Base-by-base conservation (phyloP, 2,113 vertebrate genomes). In the Mustela lutreola region DNA sequence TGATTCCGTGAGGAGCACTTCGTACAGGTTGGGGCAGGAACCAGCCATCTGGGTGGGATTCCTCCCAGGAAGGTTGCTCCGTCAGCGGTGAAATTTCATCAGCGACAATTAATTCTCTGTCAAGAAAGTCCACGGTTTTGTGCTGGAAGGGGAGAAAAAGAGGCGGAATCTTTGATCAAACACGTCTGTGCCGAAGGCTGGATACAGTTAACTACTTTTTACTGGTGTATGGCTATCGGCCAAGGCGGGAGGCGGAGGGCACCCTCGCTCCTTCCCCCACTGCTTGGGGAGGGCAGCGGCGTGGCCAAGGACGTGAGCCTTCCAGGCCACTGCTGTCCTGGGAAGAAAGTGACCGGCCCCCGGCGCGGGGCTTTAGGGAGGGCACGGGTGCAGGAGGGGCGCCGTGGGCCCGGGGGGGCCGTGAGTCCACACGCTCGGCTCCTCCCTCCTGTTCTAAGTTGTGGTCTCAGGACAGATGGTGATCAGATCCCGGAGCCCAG, bases 21-120 rank as follows among this genome's bases (percentile, higher is more conserved):
- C 56, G 0, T 9, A 4, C 24, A 33, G 4, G 7, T 26, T 0
- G 12, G 26, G 89, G 39, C 48, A 84, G 65, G 62, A 86, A 81
- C 19, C 65, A 6, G 56, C 71, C 70, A 15, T 53, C 84, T 4
- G 88, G 73, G 78, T 60, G 62, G 73, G 75, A 39, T 56, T 2
- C n/a, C 88, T 70, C 92, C 31, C 4, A 85, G 92, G 94, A 86
- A n/a, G 15, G 19, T 4, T n/a, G 36, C 26, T 73, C 89, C 96
- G 53, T 80, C 48, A 42, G 60, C 12, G 18, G 42, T 81, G 90
- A 81, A 73, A 89, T 63, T 89, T 63, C 92, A 60, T 78, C 90
- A 97, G 92, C 45, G 39, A 48, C 93, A 79, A 82, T 94, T 89
- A 78, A 91, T 83, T 94, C 85, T 92, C 73, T 89, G 79, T 89